Base-by-base conservation (phyloP, 2,888 invertebrate genomes). In the Pristionchus maxplancki region DNA sequence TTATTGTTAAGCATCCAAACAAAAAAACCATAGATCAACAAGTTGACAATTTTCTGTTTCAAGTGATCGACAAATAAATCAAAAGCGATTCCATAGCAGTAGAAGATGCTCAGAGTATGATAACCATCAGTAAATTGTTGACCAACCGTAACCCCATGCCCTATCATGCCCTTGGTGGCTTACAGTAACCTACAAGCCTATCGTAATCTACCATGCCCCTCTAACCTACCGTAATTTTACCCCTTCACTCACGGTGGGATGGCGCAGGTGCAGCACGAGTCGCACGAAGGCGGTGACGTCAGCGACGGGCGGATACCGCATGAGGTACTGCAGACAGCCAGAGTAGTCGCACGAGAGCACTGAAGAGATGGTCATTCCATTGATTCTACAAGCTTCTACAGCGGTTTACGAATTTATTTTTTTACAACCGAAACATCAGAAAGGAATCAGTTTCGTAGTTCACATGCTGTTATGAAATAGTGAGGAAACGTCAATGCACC, bases 281-380 rank as follows among this genome's bases (percentile, higher is more conserved):
- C 96, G 96, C 78, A 97, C 95, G 92, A 97, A 96, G 92, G 96
- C 95, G 89, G 96, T 95, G 1, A 96, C 96, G 93, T 97, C 96
- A 37, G 96, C 96, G 85, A 96, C 96, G 15, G 96, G 96, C 1
- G 97, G 97, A 95, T 96, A 97, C 86, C 96, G 95, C 97, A 97
- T 97, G 88, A 97, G 95, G 91, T 96, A 96, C 48, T 96, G 96
- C 88, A 97, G 95, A 92, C 96, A 96, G 3, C 96, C 95, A 0
- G 96, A 96, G 93, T 97, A 96, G 94, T 97, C 96, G 92, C 96
- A 96, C 28, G 95, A 93, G 64, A 97, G 94, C 91, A 97, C 96
- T 96, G 95, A 86, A 89, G 20, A 62, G 28, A 9, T 4, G 20
- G n/a, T n/a, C n/a, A n/a, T n/a, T n/a, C n/a, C n/a, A n/a, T n/a